A percentile compares a stretch with the other conserved stretches of the same genome.
phyloP scores from a whole-genome alignment of 2,888 invertebrate genomes.

The Hetaerina titia region DNA sequence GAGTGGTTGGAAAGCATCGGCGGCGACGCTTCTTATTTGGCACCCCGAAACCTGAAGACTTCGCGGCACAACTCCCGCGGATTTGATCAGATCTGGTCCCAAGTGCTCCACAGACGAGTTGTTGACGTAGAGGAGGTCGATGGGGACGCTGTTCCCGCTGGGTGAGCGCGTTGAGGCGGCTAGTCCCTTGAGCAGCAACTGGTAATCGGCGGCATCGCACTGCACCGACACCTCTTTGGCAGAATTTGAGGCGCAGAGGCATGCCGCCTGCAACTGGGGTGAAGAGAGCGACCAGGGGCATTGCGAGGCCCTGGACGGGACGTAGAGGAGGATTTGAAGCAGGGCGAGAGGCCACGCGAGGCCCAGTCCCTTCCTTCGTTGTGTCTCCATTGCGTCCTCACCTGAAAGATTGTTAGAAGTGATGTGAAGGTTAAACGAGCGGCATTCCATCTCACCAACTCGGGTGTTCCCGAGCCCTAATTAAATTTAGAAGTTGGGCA shows the following conservation, averaged over 20 bases:
- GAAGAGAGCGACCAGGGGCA: constrained; percentile 92
- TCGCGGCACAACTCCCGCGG: constrained; percentile 53
- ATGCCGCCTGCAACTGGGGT: constrained; percentile 88
- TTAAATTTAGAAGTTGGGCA: neutral
- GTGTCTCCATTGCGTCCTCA: constrained; percentile 1
- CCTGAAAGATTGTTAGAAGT: constrained; percentile 7
- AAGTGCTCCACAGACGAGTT: constrained; percentile 86
- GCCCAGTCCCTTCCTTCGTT: neutral
- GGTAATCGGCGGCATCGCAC: constrained; percentile 93
- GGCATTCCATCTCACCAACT: neutral
- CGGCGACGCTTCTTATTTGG: constrained; percentile 56
- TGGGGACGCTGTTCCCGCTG: constrained; percentile 38
- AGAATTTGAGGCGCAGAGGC: constrained; percentile 92
- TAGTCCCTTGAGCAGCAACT: constrained; percentile 85
- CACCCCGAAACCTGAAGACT: constrained; percentile 68
- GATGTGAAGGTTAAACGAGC: neutral
- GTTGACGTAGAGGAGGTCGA: constrained; percentile 93
- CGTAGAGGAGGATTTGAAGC: constrained; percentile 51
- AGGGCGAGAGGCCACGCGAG: constrained; percentile 1
- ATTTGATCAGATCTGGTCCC: constrained; percentile 18
- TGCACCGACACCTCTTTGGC: constrained; percentile 92
- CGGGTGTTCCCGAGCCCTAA: neutral
- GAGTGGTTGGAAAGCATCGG: constrained; percentile 60
- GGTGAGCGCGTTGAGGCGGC: constrained; percentile 81
- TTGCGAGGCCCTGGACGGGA: constrained; percentile 78